A percentile compares a stretch with the other conserved stretches of the same genome.
Evolutionary conservation across 2,888 invertebrate species (phyloP).

Genomic region (Adela reaumurella): DNA sequence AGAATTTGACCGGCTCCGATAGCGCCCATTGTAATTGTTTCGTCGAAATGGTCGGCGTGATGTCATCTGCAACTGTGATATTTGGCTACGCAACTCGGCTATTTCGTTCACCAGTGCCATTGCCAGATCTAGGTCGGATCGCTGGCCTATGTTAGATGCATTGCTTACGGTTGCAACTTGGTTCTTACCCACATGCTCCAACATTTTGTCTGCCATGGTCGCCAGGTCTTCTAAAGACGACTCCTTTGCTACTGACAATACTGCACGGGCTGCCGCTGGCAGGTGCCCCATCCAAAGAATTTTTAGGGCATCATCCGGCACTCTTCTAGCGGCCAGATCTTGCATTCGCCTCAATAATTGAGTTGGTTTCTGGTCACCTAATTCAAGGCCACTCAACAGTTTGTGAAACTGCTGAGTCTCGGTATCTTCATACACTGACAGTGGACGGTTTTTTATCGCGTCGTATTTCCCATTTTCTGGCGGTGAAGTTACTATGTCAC

Average conservation of each 20-base stretch:
- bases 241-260: neutral
- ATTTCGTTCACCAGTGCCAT: too few species aligned
- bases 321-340: neutral
- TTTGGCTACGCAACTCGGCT: too few species aligned
- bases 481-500: constrained; percentile 1
- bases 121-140: too few species aligned
- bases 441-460: neutral
- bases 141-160: too few species aligned
- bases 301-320: neutral
- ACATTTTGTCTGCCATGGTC: neutral
- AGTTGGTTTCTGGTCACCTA: constrained; percentile 4
- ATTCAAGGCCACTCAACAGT: constrained; percentile 1
- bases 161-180: too few species aligned
- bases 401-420: constrained; percentile 4
- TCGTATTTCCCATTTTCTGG: neutral
- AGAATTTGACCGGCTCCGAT: too few species aligned
- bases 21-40: neutral
- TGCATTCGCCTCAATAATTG: constrained; percentile 2
- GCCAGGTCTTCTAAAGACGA: neutral
- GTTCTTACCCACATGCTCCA: neutral
- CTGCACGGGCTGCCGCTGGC: neutral
- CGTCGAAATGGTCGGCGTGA: too few species aligned
- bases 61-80: neutral
- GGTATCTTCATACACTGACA: constrained; percentile 9
- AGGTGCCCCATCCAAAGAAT: neutral